Evolutionary conservation across 2,797 vertebrate genomes (phyloP).

Genomic region (Muscicapa comitata): DNA sequence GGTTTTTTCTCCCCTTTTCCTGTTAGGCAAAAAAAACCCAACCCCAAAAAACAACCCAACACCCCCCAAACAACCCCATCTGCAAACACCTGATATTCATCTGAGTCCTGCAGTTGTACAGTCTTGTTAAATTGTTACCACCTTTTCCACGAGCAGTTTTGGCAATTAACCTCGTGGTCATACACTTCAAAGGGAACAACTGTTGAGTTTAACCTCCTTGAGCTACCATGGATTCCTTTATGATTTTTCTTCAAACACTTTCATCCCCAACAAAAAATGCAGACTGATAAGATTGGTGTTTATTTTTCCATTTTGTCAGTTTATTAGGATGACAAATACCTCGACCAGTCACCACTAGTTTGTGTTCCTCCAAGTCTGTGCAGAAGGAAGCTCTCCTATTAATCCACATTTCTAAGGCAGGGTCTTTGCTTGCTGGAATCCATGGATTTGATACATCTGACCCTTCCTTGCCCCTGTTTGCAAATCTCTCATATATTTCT

Average conservation of each 20-base stretch:
- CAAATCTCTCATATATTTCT: constrained; percentile 71
- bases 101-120: constrained; percentile 81
- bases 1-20: constrained; percentile 63
- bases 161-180: constrained; percentile 93
- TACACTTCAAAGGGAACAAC: constrained; percentile 90
- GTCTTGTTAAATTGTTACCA: constrained; percentile 98
- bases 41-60: not conserved
- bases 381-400: constrained; percentile 1
- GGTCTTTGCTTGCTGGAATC: constrained; percentile 49
- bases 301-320: constrained; percentile 71
- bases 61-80: constrained; percentile 63
- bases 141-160: constrained; percentile 90
- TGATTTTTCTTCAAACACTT: constrained; percentile 89
- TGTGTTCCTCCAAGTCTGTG: not conserved
- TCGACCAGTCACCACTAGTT: not conserved
- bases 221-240: constrained; percentile 90
- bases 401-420: constrained; percentile 46
- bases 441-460: constrained; percentile 63
- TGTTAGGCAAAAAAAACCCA: constrained; percentile 38
- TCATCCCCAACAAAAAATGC: constrained; percentile 76
- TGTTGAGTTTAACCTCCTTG: constrained; percentile 88
- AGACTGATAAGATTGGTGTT: constrained; percentile 71
- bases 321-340: constrained; percentile 64
- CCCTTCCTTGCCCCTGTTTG: constrained; percentile 64
- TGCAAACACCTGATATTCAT: constrained; percentile 95